Evolutionary conservation across 35 echinoderm and acorn worm genomes (phyloP).

Genomic region (Eucidaris tribuloides): DNA sequence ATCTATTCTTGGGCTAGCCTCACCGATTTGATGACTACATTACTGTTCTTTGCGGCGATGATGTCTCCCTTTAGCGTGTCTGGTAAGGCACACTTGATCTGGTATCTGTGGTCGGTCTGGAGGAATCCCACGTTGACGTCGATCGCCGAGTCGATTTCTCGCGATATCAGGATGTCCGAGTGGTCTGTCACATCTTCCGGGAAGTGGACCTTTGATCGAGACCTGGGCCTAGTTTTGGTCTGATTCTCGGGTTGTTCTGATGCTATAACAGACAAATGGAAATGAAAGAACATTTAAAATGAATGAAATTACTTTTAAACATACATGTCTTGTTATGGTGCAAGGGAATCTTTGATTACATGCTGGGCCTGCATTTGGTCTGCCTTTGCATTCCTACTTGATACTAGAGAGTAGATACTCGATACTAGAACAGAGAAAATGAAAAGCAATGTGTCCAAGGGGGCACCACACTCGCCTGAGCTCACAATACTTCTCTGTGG

Average conservation of each 20-base stretch:
- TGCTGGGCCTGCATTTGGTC: too few relatives aligned
- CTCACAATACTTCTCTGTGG: too few relatives aligned
- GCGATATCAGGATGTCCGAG: background rate
- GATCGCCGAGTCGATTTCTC: conserved; percentile 2
- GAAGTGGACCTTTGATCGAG: conserved; percentile 20
- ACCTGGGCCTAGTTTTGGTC: background rate
- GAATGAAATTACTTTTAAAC: too few relatives aligned
- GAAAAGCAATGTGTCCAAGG: too few relatives aligned
- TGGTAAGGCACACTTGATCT: background rate
- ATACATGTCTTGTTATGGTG: too few relatives aligned
- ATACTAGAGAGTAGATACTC: too few relatives aligned
- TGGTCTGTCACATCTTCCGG: background rate
- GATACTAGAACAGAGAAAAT: too few relatives aligned
- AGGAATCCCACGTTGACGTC: conserved; percentile 16
- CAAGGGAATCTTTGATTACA: too few relatives aligned
- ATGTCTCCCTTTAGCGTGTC: conserved; percentile 22
- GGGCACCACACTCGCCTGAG: too few relatives aligned
- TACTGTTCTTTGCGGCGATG: conserved; percentile 6
- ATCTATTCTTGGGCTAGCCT: background rate
- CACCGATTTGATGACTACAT: background rate
- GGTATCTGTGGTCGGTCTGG: conserved; percentile 16
- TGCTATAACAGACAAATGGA: too few relatives aligned
- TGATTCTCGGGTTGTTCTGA: conserved; percentile 2
- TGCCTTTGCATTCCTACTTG: too few relatives aligned
- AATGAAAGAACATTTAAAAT: too few relatives aligned